phyloP scores from a whole-genome alignment of 2,888 invertebrate species.

The Aphelenchoides bicaudatus region DNA sequence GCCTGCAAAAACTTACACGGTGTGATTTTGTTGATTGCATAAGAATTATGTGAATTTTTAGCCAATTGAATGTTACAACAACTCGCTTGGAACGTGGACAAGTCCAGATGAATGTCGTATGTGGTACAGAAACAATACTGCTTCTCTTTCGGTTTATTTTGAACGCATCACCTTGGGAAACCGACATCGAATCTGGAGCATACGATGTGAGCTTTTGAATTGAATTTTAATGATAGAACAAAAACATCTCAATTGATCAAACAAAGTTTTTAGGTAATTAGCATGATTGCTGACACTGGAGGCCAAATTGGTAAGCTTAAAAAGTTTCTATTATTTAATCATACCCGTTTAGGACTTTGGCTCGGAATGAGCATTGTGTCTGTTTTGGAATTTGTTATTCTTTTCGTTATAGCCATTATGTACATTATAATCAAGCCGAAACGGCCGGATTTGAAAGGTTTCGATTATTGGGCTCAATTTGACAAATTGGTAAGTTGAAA shows the following conservation, averaged over 20 bases:
- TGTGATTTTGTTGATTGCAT: constrained; percentile 7
- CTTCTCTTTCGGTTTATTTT: constrained; percentile 61
- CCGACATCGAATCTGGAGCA: constrained; percentile 4
- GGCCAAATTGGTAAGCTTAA: constrained; percentile 12
- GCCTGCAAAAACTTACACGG: constrained; percentile 9
- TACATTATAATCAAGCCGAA: constrained; percentile 2
- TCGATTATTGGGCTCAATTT: constrained; percentile 18
- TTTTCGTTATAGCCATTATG: not conserved
- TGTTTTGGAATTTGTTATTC: constrained; percentile 8
- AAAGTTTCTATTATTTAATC: not conserved
- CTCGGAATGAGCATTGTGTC: constrained; percentile 18
- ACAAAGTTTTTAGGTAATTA: constrained; percentile 4
- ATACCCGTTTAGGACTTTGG: constrained; percentile 13
- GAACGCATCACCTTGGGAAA: constrained; percentile 60
- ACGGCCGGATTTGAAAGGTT: constrained; percentile 8
- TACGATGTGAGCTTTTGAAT: not conserved
- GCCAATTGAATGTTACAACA: constrained; percentile 4
- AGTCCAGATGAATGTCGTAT: constrained; percentile 1
- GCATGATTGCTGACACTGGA: constrained; percentile 13
- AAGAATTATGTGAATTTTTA: not conserved
- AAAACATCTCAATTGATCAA: not conserved
- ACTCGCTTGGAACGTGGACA: not conserved
- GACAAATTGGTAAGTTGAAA: constrained; percentile 5
- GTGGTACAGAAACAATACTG: constrained; percentile 59
- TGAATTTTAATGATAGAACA: no score